phyloP scores from a whole-genome alignment of 1,140 invertebrate species.

The Drosophila paulistorum region DNA sequence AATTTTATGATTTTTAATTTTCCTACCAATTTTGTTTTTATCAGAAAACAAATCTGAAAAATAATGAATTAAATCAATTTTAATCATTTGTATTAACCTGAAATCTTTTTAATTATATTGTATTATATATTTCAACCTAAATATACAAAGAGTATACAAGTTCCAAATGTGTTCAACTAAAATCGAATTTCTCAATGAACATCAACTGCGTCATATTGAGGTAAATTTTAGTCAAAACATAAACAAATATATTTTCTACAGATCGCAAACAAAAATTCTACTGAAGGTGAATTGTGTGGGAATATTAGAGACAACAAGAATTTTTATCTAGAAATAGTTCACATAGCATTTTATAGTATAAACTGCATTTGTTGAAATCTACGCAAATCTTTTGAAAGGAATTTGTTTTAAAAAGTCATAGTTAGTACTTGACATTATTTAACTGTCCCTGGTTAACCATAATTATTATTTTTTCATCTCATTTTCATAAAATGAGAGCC shows the following conservation, averaged over 20 bases:
- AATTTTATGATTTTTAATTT: too few species aligned
- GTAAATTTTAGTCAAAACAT: background rate
- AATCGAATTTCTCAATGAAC: background rate
- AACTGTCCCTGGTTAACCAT: too few species aligned
- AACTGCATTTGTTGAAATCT: background rate
- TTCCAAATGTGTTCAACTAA: background rate
- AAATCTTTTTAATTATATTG: too few species aligned
- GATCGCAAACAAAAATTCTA: background rate
- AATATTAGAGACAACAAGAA: background rate
- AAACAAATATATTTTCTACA: background rate
- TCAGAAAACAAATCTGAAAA: too few species aligned
- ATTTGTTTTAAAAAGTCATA: background rate
- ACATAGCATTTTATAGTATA: background rate
- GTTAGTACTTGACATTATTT: too few species aligned
- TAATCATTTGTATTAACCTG: too few species aligned
- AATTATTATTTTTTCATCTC: too few species aligned
- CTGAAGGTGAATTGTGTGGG: background rate
- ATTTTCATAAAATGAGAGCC: too few species aligned
- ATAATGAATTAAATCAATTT: too few species aligned
- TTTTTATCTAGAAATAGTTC: background rate
- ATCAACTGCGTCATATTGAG: conserved; percentile 1
- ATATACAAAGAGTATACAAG: background rate
- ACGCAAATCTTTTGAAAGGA: too few species aligned
- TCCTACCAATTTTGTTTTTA: too few species aligned
- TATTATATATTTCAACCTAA: background rate